Conservation (phyloP, 1,140 invertebrate species). For the Sesamia nonagrioides region DNA sequence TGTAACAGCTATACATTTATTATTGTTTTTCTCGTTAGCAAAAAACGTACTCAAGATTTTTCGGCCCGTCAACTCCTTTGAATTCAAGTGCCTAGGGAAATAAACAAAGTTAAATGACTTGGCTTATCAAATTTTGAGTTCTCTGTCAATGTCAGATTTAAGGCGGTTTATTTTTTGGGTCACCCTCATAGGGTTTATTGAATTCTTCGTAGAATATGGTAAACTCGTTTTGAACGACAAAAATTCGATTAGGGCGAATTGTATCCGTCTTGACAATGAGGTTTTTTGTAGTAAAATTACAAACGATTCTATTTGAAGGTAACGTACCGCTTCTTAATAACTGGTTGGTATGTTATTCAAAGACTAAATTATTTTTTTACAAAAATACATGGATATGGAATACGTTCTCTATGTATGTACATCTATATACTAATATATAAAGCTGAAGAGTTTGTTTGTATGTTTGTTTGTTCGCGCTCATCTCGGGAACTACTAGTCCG, state of each 20-base stretch:
- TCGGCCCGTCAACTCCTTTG: not conserved
- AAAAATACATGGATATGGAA: too few relatives aligned
- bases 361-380: too few relatives aligned
- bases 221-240: conserved; percentile 40
- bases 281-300: conserved; percentile 20
- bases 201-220: conserved; percentile 41
- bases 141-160: conserved; percentile 44
- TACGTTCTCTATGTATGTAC: too few relatives aligned
- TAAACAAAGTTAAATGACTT: conserved; percentile 40
- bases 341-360: not conserved
- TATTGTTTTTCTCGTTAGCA: not conserved
- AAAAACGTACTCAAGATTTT: not conserved
- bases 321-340: not conserved
- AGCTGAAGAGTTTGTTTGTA: too few relatives aligned
- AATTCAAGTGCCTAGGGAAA: conserved; percentile 26
- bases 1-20: too few relatives aligned
- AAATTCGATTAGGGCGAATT: conserved; percentile 43
- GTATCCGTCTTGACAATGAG: conserved; percentile 1
- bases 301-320: not conserved
- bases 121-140: conserved; percentile 44
- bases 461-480: too few relatives aligned
- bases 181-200: conserved; percentile 24
- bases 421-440: too few relatives aligned
- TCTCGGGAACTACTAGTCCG: too few relatives aligned
- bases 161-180: conserved; percentile 33